Evolutionary conservation across 2,888 invertebrate species (phyloP), one percentile per base, ranked within the genome.

Genomic region (Dicranocentrus wangi): DNA sequence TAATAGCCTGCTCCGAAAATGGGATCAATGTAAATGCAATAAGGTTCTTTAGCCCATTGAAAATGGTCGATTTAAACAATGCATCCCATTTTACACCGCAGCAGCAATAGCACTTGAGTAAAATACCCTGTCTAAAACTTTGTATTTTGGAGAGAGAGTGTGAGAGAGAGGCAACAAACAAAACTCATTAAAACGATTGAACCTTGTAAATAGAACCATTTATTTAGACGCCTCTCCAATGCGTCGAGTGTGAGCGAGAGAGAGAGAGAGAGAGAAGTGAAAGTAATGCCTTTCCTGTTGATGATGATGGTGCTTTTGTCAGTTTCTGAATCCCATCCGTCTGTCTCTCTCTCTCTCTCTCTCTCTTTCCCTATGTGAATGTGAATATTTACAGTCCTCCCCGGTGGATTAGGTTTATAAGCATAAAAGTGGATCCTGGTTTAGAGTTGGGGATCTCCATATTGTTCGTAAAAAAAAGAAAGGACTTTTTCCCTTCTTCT

Each of bases 101-200:
- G 7, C 27, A 19, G 27, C 73, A 63, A 21, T n/a, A n/a, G n/a
- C n/a, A n/a, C n/a, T n/a, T n/a, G n/a, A n/a, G n/a, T n/a, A n/a
- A n/a, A n/a, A n/a, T n/a, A n/a, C n/a, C n/a, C n/a, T n/a, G n/a
- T n/a, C n/a, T n/a, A n/a, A n/a, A n/a, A n/a, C n/a, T n/a, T n/a
- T n/a, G n/a, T n/a, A n/a, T n/a, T n/a, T n/a, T n/a, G n/a, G n/a
- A n/a, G n/a, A n/a, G n/a, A n/a, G n/a, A n/a, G n/a, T n/a, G n/a
- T n/a, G n/a, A 73, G 2, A 66, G 27, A 51, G 13, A 19, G 15
- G 51, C 51, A 53, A 47, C 61, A 71, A 53, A 65, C 73, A 71
- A 71, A 79, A 71, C 71, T 79, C 78, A 79, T 79, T 79, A 79
- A 77, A 70, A 77, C 77, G 70, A 77, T 77, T 77, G 77, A 77